These are phyloP conservation scores for Dynastes grantii DNA, from an alignment of 2,888 invertebrate species.

Conservation along the genomic window DNA sequence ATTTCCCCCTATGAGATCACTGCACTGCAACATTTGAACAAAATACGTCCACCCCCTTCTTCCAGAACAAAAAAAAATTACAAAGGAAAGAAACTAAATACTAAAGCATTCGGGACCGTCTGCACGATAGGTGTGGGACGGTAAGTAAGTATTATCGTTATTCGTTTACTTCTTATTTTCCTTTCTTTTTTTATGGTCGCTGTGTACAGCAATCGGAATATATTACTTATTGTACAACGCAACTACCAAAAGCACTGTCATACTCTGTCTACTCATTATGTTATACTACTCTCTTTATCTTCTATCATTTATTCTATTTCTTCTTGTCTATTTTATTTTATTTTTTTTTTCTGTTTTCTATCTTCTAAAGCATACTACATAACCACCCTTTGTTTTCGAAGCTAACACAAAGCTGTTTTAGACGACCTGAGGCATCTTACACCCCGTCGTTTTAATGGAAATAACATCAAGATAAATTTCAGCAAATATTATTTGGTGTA, in stretches of 20 bases:
- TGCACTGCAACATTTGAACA: constrained; percentile 1
- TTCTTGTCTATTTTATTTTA: background rate
- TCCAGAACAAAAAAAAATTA: background rate
- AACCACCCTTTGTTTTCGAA: too few relatives aligned
- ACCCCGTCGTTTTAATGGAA: too few relatives aligned
- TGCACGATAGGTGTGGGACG: constrained; percentile 62
- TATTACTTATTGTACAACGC: constrained; percentile 62
- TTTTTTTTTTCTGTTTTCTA: too few relatives aligned
- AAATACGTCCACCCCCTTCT: background rate
- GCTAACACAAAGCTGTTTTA: too few relatives aligned
- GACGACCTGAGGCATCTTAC: too few relatives aligned
- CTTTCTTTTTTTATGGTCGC: constrained; percentile 51
- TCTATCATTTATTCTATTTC: background rate
- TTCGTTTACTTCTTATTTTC: constrained; percentile 10
- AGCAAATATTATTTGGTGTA: too few relatives aligned
- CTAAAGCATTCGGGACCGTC: constrained; percentile 48
- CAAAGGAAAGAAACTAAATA: background rate
- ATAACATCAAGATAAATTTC: too few relatives aligned
- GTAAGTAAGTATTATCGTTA: constrained; percentile 54
- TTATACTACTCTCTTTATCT: constrained; percentile 3
- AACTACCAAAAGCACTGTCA: constrained; percentile 69
- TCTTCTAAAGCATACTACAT: too few relatives aligned
- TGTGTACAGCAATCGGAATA: constrained; percentile 55
- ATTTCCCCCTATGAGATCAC: background rate
- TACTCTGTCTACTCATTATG: constrained; percentile 56